A percentile compares a stretch with the other conserved stretches of the same genome.
phyloP scores from a whole-genome alignment of 2,888 invertebrate genomes.

The Catocala fraxini region DNA sequence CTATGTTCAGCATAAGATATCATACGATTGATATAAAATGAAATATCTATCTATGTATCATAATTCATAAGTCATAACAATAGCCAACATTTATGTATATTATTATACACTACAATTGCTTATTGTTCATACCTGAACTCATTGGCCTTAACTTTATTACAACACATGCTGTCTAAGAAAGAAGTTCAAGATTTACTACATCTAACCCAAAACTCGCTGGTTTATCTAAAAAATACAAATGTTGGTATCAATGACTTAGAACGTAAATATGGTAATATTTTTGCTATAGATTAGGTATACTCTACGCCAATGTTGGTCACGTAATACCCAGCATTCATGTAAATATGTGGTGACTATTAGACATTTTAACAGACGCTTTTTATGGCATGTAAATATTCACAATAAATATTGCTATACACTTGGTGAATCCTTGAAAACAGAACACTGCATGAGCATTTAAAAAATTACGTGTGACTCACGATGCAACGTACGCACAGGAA shows the following conservation, averaged over 20 bases:
- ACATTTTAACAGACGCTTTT: conserved; percentile 18
- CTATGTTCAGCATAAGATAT: too few species aligned
- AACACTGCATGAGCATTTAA: conserved; percentile 19
- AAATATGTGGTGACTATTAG: conserved; percentile 21
- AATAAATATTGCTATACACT: conserved; percentile 31
- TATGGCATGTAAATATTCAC: conserved; percentile 22
- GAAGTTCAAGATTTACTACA: too few species aligned
- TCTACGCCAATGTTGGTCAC: conserved; percentile 24
- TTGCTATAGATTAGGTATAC: conserved; percentile 4
- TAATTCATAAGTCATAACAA: too few species aligned
- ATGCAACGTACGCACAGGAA: conserved; percentile 28
- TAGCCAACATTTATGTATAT: too few species aligned
- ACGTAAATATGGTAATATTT: conserved; percentile 3
- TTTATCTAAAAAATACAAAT: neutral
- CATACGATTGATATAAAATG: too few species aligned
- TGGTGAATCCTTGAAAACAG: conserved; percentile 27
- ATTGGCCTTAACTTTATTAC: too few species aligned
- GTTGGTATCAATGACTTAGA: neutral
- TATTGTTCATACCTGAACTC: too few species aligned
- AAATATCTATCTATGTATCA: too few species aligned
- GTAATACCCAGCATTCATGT: conserved; percentile 22
- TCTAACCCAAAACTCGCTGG: too few species aligned
- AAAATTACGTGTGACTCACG: conserved; percentile 39
- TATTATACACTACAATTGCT: too few species aligned
- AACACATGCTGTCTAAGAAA: too few species aligned